Base-by-base conservation (phyloP, 2,888 invertebrate species). In the Auanema freiburgensis region DNA sequence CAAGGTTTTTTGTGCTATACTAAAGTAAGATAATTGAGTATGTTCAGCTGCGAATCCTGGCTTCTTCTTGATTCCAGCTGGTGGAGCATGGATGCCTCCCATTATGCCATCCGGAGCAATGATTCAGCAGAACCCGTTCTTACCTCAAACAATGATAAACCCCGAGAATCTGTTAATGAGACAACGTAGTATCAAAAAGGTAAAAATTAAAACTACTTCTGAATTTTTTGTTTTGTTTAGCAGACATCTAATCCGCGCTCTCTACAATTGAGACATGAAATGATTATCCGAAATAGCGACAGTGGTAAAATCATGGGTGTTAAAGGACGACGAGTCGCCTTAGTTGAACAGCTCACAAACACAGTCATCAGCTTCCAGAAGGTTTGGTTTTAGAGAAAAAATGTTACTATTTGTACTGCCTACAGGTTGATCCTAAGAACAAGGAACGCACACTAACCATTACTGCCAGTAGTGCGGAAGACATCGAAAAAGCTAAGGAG, bases 341-440 rank as follows among this genome's bases (percentile, higher is more conserved):
- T 94, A 91, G 95, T 95, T 87, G 95, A 95, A 89, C 93, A 94
- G 88, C 90, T 95, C 87, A 93, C 93, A 88, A 93, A 93, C 88
- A 94, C 94, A 85, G 92, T 95, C 87, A 94, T 95, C 88, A 94
- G 94, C 86, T 95, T 95, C 89, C 94, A 95, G 90, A 90, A 93
- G 67, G 76, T 75, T 33, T 16, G 42, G 67, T 74, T 75, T 33
- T 16, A n/a, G 10, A 24, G 25, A 0, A 55, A 21, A 12, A 16
- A 40, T 11, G 16, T 21, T 16, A 55, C 18, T 40, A 4, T 25
- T n/a, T 12, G 33, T 6, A 18, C 16, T 18, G 4, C 52, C 54
- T 41, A 33, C 46, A 74, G 74, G 94, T 95, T 73, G 92, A 90
- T 85, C 92, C 93, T 75, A 93, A 93, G 79, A 92, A 93, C 66